Percentiles rank a stretch among this genome's conserved stretches.
Conservation (phyloP, 2,888 invertebrate species). For the Barypeithes pellucidus region DNA sequence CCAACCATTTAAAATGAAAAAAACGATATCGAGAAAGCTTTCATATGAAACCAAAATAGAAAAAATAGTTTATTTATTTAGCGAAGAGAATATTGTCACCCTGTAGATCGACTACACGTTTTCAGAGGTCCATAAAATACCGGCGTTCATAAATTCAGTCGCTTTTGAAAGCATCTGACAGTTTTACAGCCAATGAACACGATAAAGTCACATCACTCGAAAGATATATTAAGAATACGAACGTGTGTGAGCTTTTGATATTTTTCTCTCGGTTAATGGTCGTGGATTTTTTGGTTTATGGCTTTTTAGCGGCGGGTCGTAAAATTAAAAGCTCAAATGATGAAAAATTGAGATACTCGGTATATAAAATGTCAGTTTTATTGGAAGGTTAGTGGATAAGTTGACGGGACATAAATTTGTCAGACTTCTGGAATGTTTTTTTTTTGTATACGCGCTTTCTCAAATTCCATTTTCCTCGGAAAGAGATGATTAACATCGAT, state of each 20-base stretch:
- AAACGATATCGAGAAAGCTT: too few relatives aligned
- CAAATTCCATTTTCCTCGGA: not conserved
- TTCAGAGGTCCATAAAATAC: constrained; percentile 59
- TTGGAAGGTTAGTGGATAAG: constrained; percentile 2
- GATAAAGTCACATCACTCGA: constrained; percentile 58
- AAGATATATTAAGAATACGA: constrained; percentile 54
- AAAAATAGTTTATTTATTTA: too few relatives aligned
- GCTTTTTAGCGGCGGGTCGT: constrained; percentile 32
- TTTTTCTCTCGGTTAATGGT: constrained; percentile 46
- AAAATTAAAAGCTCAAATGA: constrained; percentile 33
- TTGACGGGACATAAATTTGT: constrained; percentile 11
- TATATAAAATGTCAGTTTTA: constrained; percentile 19
- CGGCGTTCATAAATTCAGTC: constrained; percentile 61
- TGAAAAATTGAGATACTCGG: constrained; percentile 24
- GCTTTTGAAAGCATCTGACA: constrained; percentile 61
- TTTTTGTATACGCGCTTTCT: not conserved
- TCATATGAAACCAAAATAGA: too few relatives aligned
- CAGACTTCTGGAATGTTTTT: not conserved
- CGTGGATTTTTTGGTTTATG: constrained; percentile 42
- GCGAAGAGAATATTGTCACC: too few relatives aligned
- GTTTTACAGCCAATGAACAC: constrained; percentile 58
- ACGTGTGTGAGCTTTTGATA: constrained; percentile 53
- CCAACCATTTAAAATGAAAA: too few relatives aligned
- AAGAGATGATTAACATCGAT: not conserved
- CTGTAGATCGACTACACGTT: constrained; percentile 43